Conservation (phyloP, 2,797 vertebrate species). For the Pteropus rufus region DNA sequence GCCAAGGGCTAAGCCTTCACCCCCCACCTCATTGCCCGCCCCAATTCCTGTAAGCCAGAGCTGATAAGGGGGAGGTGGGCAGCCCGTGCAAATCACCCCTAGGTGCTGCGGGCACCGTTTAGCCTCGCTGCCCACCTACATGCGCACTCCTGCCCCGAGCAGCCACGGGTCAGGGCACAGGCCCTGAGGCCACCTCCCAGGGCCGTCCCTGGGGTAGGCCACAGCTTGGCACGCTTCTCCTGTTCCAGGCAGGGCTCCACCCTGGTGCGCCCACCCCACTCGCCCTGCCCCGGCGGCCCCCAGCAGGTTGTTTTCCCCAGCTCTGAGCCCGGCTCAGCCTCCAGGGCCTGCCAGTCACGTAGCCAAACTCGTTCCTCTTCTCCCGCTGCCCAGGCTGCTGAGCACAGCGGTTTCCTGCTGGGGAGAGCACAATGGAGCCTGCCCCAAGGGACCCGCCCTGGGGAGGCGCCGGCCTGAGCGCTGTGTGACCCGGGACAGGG, state of each 20-base stretch:
- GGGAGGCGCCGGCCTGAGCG: conserved; percentile 24
- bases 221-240: not conserved
- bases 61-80: not conserved
- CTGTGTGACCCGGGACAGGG: conserved; percentile 39
- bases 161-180: too few species aligned
- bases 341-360: conserved; percentile 66
- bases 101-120: rapidly evolving
- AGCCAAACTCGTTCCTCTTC: conserved; percentile 67
- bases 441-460: conserved; percentile 57
- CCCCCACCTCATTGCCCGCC: not conserved
- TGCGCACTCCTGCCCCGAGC: rapidly evolving
- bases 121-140: not conserved
- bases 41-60: not conserved
- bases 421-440: conserved; percentile 49
- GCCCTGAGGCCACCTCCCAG: too few species aligned
- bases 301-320: conserved; percentile 56
- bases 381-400: conserved; percentile 44
- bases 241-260: not conserved
- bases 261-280: not conserved
- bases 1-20: not conserved
- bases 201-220: too few species aligned
- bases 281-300: not conserved
- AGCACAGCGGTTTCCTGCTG: conserved; percentile 71
- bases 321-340: conserved; percentile 56
- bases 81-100: not conserved